Evolutionary conservation across 2,797 vertebrate genomes (phyloP), one percentile per base, ranked within the genome.

Genomic region (Megalops cyprinoides): DNA sequence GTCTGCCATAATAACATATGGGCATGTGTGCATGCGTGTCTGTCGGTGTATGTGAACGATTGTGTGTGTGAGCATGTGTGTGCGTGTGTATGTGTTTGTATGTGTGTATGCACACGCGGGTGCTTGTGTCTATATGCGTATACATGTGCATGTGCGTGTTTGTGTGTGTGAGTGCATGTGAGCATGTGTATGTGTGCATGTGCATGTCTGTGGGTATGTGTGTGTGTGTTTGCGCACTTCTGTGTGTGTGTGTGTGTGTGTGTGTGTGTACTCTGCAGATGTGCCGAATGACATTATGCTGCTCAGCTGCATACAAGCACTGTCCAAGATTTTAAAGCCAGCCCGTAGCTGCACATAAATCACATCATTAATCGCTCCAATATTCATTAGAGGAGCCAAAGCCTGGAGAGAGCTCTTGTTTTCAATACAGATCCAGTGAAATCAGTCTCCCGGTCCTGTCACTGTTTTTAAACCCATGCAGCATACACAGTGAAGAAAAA

Each of bases 351-450:
- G 49, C 48, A 74, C 67, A 74, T 82, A 83, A 84, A 85, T 84
- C 82, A 82, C 46, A 62, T 55, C 20, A 46, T 74, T 84, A 76
- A 80, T 84, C 49, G 55, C 73, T 85, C 53, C 42, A 76, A 82
- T 69, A 78, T 82, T 84, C 79, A 75, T 85, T 76, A 84, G 73
- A 5, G 23, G 76, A 65, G 69, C 60, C 23, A 74, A 78, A 79
- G 79, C 39, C 28, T 80, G 74, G 82, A 78, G 31, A 15, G 10
- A 9, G 20, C 6, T 51, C 62, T 23, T 62, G 55, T 83, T 82
- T 77, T 82, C 69, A 34, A 71, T 75, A 82, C 56, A 75, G 42
- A 79, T 51, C 81, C 74, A 62, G 58, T 82, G 77, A 79, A 83
- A 65, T 81, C 83, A 81, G 42, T 82, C 58, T 75, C 69, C 76